Evolutionary conservation across 2,113 vertebrate species (phyloP).

Genomic region (Lophius piscatorius): DNA sequence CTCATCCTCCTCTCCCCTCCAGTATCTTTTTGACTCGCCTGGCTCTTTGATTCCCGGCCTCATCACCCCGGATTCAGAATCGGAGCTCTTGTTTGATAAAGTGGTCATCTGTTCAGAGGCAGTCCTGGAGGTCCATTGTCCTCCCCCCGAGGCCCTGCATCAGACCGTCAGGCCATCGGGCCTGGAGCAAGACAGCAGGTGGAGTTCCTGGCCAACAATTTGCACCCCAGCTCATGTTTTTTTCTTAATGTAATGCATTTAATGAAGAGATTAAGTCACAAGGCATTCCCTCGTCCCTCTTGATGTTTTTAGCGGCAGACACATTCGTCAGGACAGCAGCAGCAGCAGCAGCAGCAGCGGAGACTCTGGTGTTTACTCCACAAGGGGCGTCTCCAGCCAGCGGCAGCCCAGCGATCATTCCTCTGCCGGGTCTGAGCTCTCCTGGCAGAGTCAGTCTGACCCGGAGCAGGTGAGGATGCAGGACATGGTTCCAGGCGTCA

Average conservation of each 20-base stretch:
- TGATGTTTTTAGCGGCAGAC: constrained; percentile 17
- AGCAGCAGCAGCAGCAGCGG: constrained; percentile 68
- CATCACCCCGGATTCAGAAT: constrained; percentile 42
- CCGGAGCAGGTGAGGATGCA: constrained; percentile 33
- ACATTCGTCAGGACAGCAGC: constrained; percentile 63
- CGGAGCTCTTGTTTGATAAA: constrained; percentile 50
- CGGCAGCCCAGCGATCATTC: not conserved
- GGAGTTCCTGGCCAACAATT: no score
- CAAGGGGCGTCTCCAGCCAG: constrained; percentile 48
- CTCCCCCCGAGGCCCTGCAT: not conserved
- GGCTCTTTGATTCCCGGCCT: constrained; percentile 51
- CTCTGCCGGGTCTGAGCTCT: accelerated
- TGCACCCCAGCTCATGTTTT: no score
- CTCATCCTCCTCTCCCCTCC: not conserved
- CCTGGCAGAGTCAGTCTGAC: not conserved
- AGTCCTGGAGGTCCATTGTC: constrained; percentile 17
- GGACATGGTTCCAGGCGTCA: constrained; percentile 4
- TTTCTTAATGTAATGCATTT: no score
- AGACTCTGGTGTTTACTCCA: constrained; percentile 76
- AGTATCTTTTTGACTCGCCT: constrained; percentile 49
- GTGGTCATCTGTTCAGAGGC: constrained; percentile 39
- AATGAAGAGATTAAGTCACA: no score
- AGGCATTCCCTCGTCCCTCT: not conserved
- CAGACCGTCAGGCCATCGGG: not conserved
- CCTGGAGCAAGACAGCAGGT: constrained; percentile 46